Evolutionary conservation across 2,113 vertebrate genomes (phyloP), one percentile per base, ranked within the genome.

Genomic region (Brachyhypopomus occidentalis): DNA sequence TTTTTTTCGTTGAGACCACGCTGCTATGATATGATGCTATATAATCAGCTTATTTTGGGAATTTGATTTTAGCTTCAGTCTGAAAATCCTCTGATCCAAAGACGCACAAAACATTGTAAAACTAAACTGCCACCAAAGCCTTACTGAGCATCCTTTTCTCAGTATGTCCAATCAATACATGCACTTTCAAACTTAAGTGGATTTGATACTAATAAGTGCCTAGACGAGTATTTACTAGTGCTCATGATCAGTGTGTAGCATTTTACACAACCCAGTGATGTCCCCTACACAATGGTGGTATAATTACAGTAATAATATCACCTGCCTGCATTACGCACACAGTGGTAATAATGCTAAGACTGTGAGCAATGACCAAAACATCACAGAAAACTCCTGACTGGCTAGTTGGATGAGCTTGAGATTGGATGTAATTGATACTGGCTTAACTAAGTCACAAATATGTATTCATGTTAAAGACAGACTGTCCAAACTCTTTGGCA

Each of bases 141-240:
- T 64, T 72, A 22, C 38, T 20, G 64, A 55, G 84, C 78, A 25
- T 14, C 74, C 55, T 80, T 82, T 85, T 67, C 67, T 27, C 20
- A 30, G 80, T 82, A 82, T 60, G 82, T n/a, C n/a, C n/a, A n/a
- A n/a, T n/a, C n/a, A n/a, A n/a, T 81, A 71, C 72, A 86, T 86
- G 19, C 58, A 77, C 75, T 73, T 62, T 20, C 20, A 30, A 60
- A 67, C 70, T 36, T 83, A 75, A 56, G 72, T 17, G n/a, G 56
- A 71, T 67, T 63, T 36, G 72, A 76, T 66, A 79, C 41, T 69
- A 72, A 11, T 38, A 85, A 85, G 80, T 85, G 84, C 84, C 84
- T 85, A 59, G 69, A 75, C 62, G 64, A 79, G 72, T 75, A 70
- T 79, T 70, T 70, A 72, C 75, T 74, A 59, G 34, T 66, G 30